Base-by-base conservation (phyloP, 1,140 invertebrate genomes). In the Drosophila bocki region DNA sequence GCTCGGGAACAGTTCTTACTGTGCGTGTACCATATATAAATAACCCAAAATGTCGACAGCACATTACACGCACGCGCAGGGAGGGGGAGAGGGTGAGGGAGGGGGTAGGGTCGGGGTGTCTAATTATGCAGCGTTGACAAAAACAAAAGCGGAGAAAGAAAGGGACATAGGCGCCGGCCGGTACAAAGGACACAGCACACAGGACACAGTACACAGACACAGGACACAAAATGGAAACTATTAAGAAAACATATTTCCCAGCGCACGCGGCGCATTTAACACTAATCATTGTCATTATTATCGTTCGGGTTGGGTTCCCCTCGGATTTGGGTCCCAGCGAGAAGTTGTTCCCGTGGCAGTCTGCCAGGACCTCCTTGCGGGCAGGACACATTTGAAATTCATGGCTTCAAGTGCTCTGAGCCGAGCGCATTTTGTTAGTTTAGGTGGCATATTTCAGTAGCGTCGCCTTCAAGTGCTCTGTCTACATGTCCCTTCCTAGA, bases 91-190 rank as follows among this genome's bases (percentile, higher is more conserved):
- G 15, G 41, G 12, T 11, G 32, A 3, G 9, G 26, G 5, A 45
- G n/a, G 19, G 26, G 53, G 19, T 37, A 29, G 50, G 32, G 50
- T 19, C 7, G 60, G 29, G 47, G 22, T 15, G 42, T 82, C 83
- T 76, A 82, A 87, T 86, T 86, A 87, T 87, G 71, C 80, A 82
- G 79, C 79, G 82, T 72, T 83, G 82, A 86, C 79, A 82, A 87
- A 82, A 80, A 69, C 63, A 63, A 75, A 76, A 51, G 15, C 50
- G 33, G 32, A 51, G 48, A 67, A 33, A 22, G 42, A 13, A 69
- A 37, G n/a, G 12, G 29, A 45, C 71, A 65, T 56, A 41, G 83
- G 82, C 82, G 82, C 83, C 82, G 75, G 82, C 83, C 82, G 75
- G 80, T 53, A 63, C 68, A 65, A 26, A 29, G 29, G 47, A 35